A percentile compares a stretch with the other conserved stretches of the same genome.
Evolutionary conservation across 1,140 invertebrate genomes (phyloP).

Genomic region (Bombus cullumanus): DNA sequence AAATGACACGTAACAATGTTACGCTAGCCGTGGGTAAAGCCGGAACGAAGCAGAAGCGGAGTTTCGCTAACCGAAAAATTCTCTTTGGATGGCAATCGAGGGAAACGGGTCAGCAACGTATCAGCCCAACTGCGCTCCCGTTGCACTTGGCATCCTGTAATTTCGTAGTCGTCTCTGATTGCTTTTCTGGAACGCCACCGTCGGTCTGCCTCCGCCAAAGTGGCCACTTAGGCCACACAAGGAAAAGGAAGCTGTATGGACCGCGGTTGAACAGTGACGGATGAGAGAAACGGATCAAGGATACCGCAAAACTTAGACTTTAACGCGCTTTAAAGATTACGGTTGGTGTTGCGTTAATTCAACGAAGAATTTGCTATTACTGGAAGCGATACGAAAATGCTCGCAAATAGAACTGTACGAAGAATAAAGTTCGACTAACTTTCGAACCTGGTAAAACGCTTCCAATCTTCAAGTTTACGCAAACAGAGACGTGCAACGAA

Average conservation of each 20-base stretch:
- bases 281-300: background rate
- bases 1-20: constrained; percentile 38
- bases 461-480: background rate
- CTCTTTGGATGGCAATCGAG: constrained; percentile 5
- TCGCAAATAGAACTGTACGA: too few relatives aligned
- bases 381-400: too few relatives aligned
- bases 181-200: constrained; percentile 19
- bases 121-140: constrained; percentile 22
- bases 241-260: background rate
- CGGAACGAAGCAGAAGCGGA: background rate
- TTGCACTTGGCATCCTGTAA: constrained; percentile 59
- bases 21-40: background rate
- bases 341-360: too few relatives aligned
- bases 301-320: background rate
- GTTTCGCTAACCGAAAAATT: constrained; percentile 12
- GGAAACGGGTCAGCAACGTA: constrained; percentile 52
- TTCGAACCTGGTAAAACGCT: background rate
- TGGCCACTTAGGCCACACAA: constrained; percentile 14
- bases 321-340: background rate
- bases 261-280: background rate
- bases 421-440: too few relatives aligned
- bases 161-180: constrained; percentile 59
- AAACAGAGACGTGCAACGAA: background rate
- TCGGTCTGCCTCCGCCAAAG: background rate
- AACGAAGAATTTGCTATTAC: too few relatives aligned